These are phyloP conservation scores for Acrocephalus scirpaceus DNA, from an alignment of 2,797 vertebrate genomes.

Conservation along the genomic window DNA sequence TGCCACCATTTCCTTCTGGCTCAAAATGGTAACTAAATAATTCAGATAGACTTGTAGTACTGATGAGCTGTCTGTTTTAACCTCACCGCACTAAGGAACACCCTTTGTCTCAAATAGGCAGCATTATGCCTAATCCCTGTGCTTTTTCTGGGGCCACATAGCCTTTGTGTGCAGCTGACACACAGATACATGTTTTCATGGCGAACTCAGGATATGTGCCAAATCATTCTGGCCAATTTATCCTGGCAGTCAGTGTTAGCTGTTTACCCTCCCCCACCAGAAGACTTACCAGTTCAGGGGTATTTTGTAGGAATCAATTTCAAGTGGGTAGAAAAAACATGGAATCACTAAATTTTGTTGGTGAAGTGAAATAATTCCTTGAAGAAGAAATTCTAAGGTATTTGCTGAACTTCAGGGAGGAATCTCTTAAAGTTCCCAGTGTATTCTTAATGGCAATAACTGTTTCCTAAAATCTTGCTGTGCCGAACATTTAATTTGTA, in stretches of 20 bases:
- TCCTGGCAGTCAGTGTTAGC: background rate
- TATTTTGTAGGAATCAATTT: background rate
- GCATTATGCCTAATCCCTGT: conserved; percentile 28
- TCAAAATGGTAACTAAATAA: conserved; percentile 34
- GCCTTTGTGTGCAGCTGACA: conserved; percentile 31
- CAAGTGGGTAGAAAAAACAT: background rate
- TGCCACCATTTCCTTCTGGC: background rate
- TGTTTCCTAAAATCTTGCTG: background rate
- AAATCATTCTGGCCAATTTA: conserved; percentile 27
- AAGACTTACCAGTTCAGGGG: background rate
- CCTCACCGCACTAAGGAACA: background rate
- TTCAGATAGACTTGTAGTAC: conserved; percentile 2
- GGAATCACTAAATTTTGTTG: background rate
- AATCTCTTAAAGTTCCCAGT: background rate
- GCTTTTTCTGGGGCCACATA: conserved; percentile 19
- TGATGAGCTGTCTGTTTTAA: conserved; percentile 16
- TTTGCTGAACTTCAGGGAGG: background rate
- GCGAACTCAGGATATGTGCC: background rate
- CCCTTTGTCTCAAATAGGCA: conserved; percentile 33
- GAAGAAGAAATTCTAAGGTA: background rate
- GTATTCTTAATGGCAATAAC: background rate
- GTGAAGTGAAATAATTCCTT: background rate
- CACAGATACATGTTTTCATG: conserved; percentile 8
- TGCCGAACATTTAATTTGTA: background rate
- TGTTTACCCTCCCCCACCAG: background rate